Conservation (phyloP, 2,888 invertebrate genomes). For the Orchestes rusci region DNA sequence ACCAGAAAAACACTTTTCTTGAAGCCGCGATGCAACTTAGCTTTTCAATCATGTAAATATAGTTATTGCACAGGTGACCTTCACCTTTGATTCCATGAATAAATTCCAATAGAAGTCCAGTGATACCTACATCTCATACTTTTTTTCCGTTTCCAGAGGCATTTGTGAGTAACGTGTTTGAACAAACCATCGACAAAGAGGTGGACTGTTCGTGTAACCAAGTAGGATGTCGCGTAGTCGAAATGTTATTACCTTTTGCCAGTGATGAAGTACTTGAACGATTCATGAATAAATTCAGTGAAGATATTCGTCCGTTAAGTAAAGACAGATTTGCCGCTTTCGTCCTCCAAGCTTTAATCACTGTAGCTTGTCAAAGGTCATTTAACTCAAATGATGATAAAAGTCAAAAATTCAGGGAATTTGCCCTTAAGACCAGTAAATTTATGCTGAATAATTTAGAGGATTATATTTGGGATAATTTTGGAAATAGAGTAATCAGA, state of each 20-base stretch:
- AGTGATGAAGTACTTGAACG: slow-evolving; percentile 55
- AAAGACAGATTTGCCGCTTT: slow-evolving; percentile 74
- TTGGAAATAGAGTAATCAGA: slow-evolving; percentile 70
- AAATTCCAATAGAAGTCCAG: too few relatives aligned
- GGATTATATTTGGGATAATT: slow-evolving; percentile 72
- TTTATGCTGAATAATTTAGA: slow-evolving; percentile 78
- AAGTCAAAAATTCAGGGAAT: slow-evolving; percentile 52
- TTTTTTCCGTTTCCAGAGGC: slow-evolving; percentile 52
- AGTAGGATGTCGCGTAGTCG: slow-evolving; percentile 70
- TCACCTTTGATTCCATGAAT: too few relatives aligned
- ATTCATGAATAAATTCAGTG: slow-evolving; percentile 55
- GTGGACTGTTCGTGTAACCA: slow-evolving; percentile 70
- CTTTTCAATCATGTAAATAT: too few relatives aligned
- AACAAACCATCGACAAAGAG: slow-evolving; percentile 63
- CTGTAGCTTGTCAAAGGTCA: slow-evolving; percentile 50
- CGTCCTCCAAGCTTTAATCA: slow-evolving; percentile 64
- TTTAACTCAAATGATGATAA: slow-evolving; percentile 33
- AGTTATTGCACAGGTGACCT: too few relatives aligned
- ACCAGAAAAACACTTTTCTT: too few relatives aligned
- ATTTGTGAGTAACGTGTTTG: slow-evolving; percentile 69
- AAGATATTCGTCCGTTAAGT: slow-evolving; percentile 62
- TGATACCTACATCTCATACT: too few relatives aligned
- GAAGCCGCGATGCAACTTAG: too few relatives aligned
- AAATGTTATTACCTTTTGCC: slow-evolving; percentile 64
- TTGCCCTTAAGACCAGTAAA: slow-evolving; percentile 63